Conservation (phyloP, 2,113 vertebrate species). For the Burhinus bistriatus region DNA sequence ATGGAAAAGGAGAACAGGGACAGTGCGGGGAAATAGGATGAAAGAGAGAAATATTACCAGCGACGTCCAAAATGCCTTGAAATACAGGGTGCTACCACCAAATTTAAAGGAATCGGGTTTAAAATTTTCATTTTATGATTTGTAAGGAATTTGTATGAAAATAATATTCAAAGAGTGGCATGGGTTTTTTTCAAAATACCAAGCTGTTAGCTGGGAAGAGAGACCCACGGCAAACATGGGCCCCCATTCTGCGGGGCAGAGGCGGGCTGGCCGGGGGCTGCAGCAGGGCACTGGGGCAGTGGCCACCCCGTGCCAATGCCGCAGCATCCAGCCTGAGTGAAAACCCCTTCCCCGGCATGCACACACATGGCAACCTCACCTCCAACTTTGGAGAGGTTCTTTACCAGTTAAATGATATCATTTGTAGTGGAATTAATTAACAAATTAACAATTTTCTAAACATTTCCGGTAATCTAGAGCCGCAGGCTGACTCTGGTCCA, state of each 20-base stretch:
- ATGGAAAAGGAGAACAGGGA: neutral
- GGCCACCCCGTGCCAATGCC: neutral
- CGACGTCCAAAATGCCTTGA: neutral
- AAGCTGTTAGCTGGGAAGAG: constrained; percentile 25
- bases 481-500: accelerated
- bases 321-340: accelerated
- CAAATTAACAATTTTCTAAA: neutral
- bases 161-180: neutral
- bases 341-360: neutral
- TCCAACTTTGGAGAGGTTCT: neutral
- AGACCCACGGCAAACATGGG: neutral
- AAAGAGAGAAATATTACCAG: neutral
- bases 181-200: neutral
- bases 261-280: neutral
- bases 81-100: neutral
- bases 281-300: accelerated
- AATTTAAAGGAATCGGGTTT: neutral
- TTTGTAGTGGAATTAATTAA: neutral
- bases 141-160: neutral
- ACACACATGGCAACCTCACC: neutral
- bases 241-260: accelerated
- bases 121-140: neutral
- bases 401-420: accelerated
- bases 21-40: neutral
- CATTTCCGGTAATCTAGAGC: neutral